These are phyloP conservation scores for Artibeus jamaicensis DNA, from an alignment of 2,797 vertebrate species.

Conservation along the genomic window DNA sequence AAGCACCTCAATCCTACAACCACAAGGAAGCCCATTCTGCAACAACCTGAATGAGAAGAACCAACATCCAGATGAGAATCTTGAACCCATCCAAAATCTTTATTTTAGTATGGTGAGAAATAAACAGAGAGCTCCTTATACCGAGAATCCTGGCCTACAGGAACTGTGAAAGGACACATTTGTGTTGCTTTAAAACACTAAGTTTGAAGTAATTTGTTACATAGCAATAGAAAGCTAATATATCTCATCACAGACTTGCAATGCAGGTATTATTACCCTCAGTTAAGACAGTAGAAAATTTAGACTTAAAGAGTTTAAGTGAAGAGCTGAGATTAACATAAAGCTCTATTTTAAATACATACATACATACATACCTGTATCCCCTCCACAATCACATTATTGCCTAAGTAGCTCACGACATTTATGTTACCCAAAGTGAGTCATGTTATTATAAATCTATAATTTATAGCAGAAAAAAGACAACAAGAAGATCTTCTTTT, in stretches of 20 bases:
- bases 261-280: neutral
- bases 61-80: neutral
- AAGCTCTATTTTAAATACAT: neutral
- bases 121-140: neutral
- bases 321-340: neutral
- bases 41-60: neutral
- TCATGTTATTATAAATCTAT: neutral
- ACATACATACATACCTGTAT: neutral
- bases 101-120: neutral
- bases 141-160: neutral
- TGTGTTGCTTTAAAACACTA: neutral
- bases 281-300: neutral
- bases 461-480: neutral
- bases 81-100: neutral
- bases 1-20: neutral
- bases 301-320: neutral
- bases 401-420: neutral
- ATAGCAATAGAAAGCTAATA: neutral
- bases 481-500: neutral
- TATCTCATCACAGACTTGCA: neutral
- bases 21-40: neutral
- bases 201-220: neutral
- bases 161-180: neutral
- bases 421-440: neutral
- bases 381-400: neutral